Conservation (phyloP, 2,113 vertebrate genomes). For the Pteronura brasiliensis region DNA sequence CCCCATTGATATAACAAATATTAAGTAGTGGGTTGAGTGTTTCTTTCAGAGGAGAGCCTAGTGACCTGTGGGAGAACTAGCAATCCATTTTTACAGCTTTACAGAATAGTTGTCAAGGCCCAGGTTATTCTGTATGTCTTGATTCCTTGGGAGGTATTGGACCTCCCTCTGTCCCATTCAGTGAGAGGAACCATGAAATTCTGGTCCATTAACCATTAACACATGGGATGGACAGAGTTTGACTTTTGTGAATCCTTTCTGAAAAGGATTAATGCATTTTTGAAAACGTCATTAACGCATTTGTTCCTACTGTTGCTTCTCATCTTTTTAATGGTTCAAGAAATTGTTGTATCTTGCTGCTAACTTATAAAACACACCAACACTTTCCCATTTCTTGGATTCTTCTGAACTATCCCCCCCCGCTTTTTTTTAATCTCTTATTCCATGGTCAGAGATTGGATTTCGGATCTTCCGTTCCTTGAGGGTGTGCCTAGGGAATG, state of each 20-base stretch:
- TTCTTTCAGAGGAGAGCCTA: not conserved
- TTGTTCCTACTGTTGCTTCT: not conserved
- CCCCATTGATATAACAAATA: not conserved
- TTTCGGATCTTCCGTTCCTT: not conserved
- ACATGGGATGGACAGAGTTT: not conserved
- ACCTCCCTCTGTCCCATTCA: not conserved
- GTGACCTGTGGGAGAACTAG: not conserved
- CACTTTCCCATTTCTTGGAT: not conserved
- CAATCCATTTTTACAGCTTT: not conserved
- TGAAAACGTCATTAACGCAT: constrained; percentile 7
- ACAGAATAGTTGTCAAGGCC: not conserved
- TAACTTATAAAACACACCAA: not conserved
- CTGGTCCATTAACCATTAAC: not conserved
- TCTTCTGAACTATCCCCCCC: not conserved
- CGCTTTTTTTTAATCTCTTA: not conserved
- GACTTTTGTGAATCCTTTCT: not conserved
- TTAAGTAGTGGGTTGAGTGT: not conserved
- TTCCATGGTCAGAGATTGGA: not conserved
- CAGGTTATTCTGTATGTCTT: not conserved
- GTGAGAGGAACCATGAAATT: not conserved
- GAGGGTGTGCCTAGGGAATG: not conserved
- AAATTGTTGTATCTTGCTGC: not conserved
- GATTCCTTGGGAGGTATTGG: not conserved
- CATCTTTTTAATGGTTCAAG: not conserved
- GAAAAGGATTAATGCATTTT: not conserved